phyloP scores from a whole-genome alignment of 2,113 vertebrate species.

The Recurvirostra avosetta region DNA sequence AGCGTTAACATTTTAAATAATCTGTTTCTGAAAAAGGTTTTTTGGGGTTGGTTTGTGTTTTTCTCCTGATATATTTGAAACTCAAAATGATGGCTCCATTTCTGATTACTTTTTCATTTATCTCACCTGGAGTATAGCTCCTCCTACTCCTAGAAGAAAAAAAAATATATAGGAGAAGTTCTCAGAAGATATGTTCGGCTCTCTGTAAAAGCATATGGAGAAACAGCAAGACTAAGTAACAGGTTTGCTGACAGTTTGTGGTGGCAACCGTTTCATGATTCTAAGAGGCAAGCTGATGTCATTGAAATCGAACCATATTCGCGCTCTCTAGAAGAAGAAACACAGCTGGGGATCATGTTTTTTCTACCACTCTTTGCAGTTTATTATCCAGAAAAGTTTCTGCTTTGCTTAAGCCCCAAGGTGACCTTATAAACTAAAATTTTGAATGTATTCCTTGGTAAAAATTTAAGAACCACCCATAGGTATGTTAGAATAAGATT shows the following conservation, averaged over 20 bases:
- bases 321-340: not conserved
- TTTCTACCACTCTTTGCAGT: not conserved
- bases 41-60: not conserved
- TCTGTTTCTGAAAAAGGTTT: not conserved
- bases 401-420: not conserved
- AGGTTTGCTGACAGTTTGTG: not conserved
- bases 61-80: not conserved
- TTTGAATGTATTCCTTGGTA: not conserved
- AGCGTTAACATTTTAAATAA: not conserved
- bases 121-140: not conserved
- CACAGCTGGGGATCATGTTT: rapidly evolving
- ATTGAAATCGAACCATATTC: not conserved
- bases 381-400: not conserved
- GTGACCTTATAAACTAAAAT: not conserved
- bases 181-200: not conserved
- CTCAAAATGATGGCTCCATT: not conserved
- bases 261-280: not conserved
- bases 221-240: not conserved
- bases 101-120: not conserved
- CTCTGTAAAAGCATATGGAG: not conserved
- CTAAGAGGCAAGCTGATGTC: not conserved
- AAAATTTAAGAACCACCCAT: not conserved
- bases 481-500: not conserved
- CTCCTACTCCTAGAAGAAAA: not conserved
- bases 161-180: not conserved